phyloP scores from a whole-genome alignment of 53 echinoderm and acorn worm genomes.

The Hippasteria phrygiana region DNA sequence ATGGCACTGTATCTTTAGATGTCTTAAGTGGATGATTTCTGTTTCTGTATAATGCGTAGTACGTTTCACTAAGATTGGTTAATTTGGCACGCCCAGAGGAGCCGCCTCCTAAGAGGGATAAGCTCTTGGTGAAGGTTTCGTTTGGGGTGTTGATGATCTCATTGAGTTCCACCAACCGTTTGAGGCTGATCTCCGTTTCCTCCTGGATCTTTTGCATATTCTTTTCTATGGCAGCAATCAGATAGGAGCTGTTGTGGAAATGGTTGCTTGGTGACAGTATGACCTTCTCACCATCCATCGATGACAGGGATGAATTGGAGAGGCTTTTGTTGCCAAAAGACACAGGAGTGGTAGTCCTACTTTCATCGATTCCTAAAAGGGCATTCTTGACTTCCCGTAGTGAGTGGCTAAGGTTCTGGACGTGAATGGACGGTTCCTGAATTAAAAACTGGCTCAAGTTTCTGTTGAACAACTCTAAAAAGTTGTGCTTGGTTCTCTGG shows the following conservation, averaged over 20 bases:
- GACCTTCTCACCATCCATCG: conserved; percentile 13
- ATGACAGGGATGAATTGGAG: background rate
- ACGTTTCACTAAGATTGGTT: conserved; percentile 8
- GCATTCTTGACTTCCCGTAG: conserved; percentile 19
- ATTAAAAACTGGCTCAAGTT: conserved; percentile 59
- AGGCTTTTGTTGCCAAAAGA: conserved; percentile 9
- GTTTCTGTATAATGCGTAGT: background rate
- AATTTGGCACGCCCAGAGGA: background rate
- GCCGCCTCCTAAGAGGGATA: background rate
- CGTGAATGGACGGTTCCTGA: conserved; percentile 36
- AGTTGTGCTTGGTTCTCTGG: conserved; percentile 41
- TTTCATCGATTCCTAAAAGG: conserved; percentile 4
- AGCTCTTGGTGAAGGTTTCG: conserved; percentile 39
- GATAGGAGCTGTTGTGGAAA: conserved; percentile 77
- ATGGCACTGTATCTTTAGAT: background rate
- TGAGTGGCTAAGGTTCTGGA: conserved; percentile 53
- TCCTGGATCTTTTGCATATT: conserved; percentile 92
- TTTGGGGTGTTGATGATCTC: conserved; percentile 76
- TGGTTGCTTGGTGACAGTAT: conserved; percentile 45
- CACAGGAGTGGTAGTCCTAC: conserved; percentile 35
- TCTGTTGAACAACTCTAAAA: conserved; percentile 22
- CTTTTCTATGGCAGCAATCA: conserved; percentile 89
- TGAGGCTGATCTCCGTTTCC: conserved; percentile 90
- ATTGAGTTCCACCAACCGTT: conserved; percentile 79
- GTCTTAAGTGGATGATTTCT: background rate